Percentiles rank a stretch among this genome's conserved stretches.
These are phyloP conservation scores for Etheostoma cragini DNA, from an alignment of 2,113 vertebrate genomes.

Conservation along the genomic window DNA sequence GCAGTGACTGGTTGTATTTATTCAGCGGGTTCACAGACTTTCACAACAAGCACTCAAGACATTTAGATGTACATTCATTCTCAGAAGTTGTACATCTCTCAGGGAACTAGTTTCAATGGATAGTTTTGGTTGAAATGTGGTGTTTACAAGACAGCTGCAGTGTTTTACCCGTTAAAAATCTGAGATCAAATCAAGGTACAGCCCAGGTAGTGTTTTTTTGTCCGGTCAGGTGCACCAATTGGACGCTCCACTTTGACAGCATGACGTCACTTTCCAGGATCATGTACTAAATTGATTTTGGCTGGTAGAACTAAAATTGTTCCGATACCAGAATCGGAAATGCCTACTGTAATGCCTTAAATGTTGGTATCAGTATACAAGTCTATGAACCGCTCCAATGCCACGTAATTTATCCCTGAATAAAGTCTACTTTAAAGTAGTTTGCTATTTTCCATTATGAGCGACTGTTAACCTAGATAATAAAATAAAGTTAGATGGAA, in stretches of 20 bases:
- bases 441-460: no score
- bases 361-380: no score
- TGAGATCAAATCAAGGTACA: neutral
- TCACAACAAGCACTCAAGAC: neutral
- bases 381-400: no score
- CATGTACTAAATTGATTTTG: no score
- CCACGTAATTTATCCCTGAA: no score
- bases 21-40: neutral
- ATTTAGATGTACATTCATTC: neutral
- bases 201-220: neutral
- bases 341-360: no score
- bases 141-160: neutral
- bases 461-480: no score
- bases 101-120: neutral
- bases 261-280: neutral
- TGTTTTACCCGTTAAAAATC: neutral
- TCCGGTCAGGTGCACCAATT: neutral
- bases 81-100: neutral
- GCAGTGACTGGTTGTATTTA: neutral
- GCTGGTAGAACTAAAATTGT: neutral
- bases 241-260: neutral
- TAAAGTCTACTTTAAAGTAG: no score
- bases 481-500: no score
- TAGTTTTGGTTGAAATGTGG: neutral
- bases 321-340: no score